Conservation (phyloP, 2,113 vertebrate genomes). For the Bujurquina vittata region DNA sequence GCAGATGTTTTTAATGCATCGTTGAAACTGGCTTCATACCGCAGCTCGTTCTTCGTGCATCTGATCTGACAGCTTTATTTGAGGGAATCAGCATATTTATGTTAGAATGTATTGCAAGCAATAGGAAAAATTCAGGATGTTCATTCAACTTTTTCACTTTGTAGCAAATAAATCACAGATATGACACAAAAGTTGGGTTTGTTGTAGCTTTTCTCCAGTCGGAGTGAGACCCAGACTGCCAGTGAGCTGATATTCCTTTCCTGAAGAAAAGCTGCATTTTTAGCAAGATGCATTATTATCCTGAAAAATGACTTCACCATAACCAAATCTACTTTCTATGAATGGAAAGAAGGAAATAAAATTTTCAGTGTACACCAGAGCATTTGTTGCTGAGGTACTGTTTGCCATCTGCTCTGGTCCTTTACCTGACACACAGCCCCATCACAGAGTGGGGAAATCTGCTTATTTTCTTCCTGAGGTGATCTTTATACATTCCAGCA, state of each 20-base stretch:
- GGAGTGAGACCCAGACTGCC: too few relatives aligned
- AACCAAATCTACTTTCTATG: background rate
- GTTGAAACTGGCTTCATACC: too few relatives aligned
- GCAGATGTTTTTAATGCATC: too few relatives aligned
- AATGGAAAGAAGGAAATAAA: too few relatives aligned
- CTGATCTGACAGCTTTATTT: background rate
- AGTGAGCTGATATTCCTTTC: too few relatives aligned
- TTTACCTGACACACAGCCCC: background rate
- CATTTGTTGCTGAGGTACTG: background rate
- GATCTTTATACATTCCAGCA: background rate
- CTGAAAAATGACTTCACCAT: too few relatives aligned
- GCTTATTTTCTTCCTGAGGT: background rate
- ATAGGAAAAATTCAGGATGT: background rate
- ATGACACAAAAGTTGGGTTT: background rate
- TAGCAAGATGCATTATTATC: too few relatives aligned
- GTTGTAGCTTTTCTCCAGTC: background rate
- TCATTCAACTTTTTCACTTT: background rate
- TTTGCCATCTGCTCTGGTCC: background rate
- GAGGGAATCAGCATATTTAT: background rate
- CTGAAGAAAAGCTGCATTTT: too few relatives aligned
- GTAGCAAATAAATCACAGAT: background rate
- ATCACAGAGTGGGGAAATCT: background rate
- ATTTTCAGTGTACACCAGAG: background rate
- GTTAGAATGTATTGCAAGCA: background rate
- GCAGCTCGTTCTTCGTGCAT: too few relatives aligned